Evolutionary conservation across 92 coral and sea anemone species (phyloP).

Genomic region (Diadumene lineata): DNA sequence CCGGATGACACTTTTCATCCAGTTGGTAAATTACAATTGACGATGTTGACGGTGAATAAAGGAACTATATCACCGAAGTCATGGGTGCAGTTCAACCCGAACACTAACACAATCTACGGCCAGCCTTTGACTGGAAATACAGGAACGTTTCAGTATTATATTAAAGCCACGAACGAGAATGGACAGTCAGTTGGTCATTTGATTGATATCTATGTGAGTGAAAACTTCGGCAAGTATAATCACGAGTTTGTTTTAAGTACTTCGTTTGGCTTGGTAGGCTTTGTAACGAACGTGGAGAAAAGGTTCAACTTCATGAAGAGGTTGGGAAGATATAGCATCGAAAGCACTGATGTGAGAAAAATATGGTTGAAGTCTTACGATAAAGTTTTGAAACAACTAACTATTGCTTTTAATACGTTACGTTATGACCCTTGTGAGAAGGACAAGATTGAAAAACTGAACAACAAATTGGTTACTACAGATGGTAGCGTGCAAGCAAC

Average conservation of each 20-base stretch:
- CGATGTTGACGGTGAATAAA: slow-evolving; percentile 52
- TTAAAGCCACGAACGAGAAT: slow-evolving; percentile 32
- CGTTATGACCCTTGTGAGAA: slow-evolving; percentile 61
- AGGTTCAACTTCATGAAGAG: slow-evolving; percentile 52
- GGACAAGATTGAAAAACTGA: slow-evolving; percentile 21
- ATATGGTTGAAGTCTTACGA: slow-evolving; percentile 63
- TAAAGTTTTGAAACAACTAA: slow-evolving; percentile 33
- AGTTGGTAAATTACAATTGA: slow-evolving; percentile 18
- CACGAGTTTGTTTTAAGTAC: slow-evolving; percentile 65
- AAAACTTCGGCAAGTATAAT: slow-evolving; percentile 31
- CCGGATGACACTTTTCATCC: slow-evolving; percentile 49
- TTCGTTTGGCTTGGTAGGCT: slow-evolving; percentile 33
- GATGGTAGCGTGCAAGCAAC: slow-evolving; percentile 31
- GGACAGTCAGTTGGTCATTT: slow-evolving; percentile 27
- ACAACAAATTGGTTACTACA: slow-evolving; percentile 32
- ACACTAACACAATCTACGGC: slow-evolving; percentile 38
- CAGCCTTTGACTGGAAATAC: slow-evolving; percentile 64
- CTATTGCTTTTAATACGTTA: slow-evolving; percentile 57
- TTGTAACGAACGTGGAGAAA: slow-evolving; percentile 38
- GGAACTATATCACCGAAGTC: slow-evolving; percentile 53
- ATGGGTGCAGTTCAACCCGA: slow-evolving; percentile 65
- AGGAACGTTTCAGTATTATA: slow-evolving; percentile 34
- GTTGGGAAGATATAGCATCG: slow-evolving; percentile 42
- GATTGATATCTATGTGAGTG: slow-evolving; percentile 45
- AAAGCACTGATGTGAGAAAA: slow-evolving; percentile 15